Evolutionary conservation across 2,113 vertebrate species (phyloP).

Genomic region (Puffinus mauretanicus): DNA sequence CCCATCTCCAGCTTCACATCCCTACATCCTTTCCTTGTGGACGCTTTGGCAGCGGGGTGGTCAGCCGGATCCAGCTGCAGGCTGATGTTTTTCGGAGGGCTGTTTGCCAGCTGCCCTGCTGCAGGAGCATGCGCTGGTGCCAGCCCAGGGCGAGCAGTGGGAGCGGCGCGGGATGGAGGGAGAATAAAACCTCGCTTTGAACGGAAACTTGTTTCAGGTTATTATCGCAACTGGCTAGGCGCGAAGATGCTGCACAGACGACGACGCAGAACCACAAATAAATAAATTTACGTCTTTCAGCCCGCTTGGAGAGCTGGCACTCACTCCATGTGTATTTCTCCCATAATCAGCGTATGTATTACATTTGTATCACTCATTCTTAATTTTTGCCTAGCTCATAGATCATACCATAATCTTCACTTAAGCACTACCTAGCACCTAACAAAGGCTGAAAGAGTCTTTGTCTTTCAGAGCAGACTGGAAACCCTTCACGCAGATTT

Average conservation of each 20-base stretch:
- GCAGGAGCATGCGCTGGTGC: fast-evolving
- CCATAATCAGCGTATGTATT: no score
- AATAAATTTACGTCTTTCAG: background rate
- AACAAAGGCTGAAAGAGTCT: background rate
- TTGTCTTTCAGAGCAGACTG: background rate
- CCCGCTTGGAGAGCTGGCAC: background rate
- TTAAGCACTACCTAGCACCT: background rate
- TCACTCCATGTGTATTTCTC: background rate
- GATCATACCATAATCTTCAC: background rate
- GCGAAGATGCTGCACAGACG: background rate
- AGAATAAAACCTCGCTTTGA: background rate
- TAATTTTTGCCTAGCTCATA: no score
- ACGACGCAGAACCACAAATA: background rate
- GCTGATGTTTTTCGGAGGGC: background rate
- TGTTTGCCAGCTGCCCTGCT: background rate
- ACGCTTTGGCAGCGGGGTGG: background rate
- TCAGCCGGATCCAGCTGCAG: background rate
- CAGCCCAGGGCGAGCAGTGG: background rate
- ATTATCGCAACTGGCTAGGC: background rate
- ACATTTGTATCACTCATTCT: background rate
- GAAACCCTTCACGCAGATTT: fast-evolving
- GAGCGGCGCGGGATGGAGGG: background rate
- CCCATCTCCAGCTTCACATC: background rate
- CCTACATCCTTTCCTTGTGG: background rate
- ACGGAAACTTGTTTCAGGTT: background rate